These are phyloP conservation scores for Dorcus parallelipipedus DNA, from an alignment of 2,888 invertebrate genomes.

Conservation along the genomic window DNA sequence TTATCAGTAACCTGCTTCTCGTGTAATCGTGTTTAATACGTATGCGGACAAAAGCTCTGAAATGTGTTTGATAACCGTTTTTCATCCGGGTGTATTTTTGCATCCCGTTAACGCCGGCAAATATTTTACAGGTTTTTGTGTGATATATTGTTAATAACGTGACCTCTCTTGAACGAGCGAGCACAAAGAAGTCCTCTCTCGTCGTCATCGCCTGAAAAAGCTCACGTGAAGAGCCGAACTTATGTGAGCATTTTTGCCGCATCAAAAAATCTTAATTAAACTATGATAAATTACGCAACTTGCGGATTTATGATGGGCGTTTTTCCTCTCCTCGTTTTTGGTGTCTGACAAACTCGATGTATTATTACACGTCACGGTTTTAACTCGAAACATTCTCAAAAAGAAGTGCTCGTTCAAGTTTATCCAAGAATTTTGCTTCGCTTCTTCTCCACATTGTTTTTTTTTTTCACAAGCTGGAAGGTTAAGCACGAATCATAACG, in stretches of 20 bases:
- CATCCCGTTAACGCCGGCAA: not conserved
- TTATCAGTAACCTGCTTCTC: not conserved
- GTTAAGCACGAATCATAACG: too few species aligned
- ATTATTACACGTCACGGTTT: too few species aligned
- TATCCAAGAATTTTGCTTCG: too few species aligned
- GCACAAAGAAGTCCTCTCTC: not conserved
- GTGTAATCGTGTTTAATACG: not conserved
- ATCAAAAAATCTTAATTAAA: constrained; percentile 1
- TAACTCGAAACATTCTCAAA: too few species aligned
- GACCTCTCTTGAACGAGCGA: not conserved
- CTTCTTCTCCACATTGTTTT: too few species aligned
- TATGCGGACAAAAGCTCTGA: constrained; percentile 1
- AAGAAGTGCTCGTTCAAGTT: too few species aligned
- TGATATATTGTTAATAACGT: not conserved
- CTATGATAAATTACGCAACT: not conserved
- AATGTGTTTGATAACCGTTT: constrained; percentile 1
- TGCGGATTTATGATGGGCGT: not conserved
- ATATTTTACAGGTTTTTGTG: constrained; percentile 1
- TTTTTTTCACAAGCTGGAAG: too few species aligned
- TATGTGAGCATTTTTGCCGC: not conserved
- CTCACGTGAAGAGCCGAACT: not conserved
- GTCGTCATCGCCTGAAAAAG: not conserved
- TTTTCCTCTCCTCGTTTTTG: not conserved
- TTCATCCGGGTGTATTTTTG: not conserved
- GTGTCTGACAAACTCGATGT: too few species aligned